A percentile compares a stretch with the other conserved stretches of the same genome.
Conservation (phyloP, 2,797 vertebrate genomes). For the Neolamprologus multifasciatus region DNA sequence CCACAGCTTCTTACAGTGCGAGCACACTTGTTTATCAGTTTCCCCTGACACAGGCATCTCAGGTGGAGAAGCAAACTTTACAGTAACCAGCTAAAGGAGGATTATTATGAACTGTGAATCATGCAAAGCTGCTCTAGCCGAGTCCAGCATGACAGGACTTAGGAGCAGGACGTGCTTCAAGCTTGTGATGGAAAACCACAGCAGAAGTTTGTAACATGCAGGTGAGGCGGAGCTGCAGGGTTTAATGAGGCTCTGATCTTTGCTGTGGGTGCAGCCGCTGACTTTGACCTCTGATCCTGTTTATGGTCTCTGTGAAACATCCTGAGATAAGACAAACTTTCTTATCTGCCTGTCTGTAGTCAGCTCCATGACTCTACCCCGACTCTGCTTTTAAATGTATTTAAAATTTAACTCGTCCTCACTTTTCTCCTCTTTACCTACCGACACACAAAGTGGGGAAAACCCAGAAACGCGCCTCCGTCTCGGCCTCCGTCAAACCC, state of each 20-base stretch:
- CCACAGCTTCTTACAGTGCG: neutral
- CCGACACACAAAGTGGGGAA: rapidly evolving
- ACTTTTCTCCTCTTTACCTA: neutral
- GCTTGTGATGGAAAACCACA: rapidly evolving
- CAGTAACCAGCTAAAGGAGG: neutral
- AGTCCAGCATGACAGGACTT: neutral
- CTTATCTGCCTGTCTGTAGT: neutral
- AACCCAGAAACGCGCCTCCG: rapidly evolving
- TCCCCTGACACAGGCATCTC: rapidly evolving
- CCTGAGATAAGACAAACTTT: neutral
- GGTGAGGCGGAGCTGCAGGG: rapidly evolving
- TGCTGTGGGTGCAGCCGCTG: neutral
- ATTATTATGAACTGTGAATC: neutral
- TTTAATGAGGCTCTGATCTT: neutral
- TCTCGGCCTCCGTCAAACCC: neutral
- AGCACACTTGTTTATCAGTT: neutral
- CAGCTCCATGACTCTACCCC: rapidly evolving
- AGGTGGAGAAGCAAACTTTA: neutral
- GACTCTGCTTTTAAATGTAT: rapidly evolving
- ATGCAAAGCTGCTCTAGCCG: neutral
- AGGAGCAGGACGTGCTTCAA: rapidly evolving
- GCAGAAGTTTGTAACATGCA: neutral
- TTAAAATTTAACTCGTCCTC: rapidly evolving
- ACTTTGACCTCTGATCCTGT: constrained; percentile 40
- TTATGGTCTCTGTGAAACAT: no score